A percentile compares a stretch with the other conserved stretches of the same genome.
phyloP scores from a whole-genome alignment of 2,888 invertebrate genomes.

The Chrysomela aeneicollis region DNA sequence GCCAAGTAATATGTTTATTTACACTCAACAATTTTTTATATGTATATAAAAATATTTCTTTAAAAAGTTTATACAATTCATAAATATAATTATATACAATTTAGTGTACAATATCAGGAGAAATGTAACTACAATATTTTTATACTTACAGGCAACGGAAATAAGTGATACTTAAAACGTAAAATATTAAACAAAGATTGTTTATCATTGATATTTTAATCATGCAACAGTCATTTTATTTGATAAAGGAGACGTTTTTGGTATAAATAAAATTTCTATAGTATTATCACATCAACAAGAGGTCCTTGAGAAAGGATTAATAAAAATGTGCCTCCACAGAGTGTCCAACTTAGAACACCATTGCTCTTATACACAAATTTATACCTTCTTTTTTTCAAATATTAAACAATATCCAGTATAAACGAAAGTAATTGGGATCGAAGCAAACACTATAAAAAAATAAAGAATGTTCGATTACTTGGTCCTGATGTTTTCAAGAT shows the following conservation, averaged over 20 bases:
- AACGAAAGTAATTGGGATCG: background rate
- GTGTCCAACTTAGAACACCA: no score
- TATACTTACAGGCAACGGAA: slow-evolving; percentile 25
- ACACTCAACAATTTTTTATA: slow-evolving; percentile 43
- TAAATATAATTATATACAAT: slow-evolving; percentile 45
- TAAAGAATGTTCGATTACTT: no score
- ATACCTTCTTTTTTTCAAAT: no score
- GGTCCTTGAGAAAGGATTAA: background rate
- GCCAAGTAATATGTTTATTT: slow-evolving; percentile 38
- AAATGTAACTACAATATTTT: slow-evolving; percentile 28
- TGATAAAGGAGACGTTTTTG: background rate
- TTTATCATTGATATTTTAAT: background rate
- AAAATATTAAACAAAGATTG: background rate
- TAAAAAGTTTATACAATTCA: slow-evolving; percentile 43
- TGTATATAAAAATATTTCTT: slow-evolving; percentile 46
- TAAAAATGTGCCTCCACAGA: background rate
- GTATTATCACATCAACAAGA: background rate
- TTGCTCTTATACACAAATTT: no score
- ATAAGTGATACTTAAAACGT: slow-evolving; percentile 4
- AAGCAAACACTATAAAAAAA: no score
- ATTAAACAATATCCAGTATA: no score
- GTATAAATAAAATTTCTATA: background rate
- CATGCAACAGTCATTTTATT: background rate
- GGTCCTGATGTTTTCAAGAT: no score
- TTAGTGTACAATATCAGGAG: slow-evolving; percentile 35